Conservation (phyloP, 1,140 invertebrate species). For the Pomacea maculata region DNA sequence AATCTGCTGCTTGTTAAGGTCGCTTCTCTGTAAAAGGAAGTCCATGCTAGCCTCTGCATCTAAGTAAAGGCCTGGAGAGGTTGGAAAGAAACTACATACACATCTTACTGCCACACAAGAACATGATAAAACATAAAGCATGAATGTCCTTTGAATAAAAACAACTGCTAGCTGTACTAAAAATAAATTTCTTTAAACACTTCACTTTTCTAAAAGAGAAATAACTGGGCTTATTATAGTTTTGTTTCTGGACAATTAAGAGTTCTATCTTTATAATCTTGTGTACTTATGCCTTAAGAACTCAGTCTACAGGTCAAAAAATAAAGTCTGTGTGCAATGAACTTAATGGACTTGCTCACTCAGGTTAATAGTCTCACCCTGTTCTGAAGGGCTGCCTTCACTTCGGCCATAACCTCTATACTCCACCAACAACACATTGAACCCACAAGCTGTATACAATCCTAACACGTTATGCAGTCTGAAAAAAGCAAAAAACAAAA, state of each 20-base stretch:
- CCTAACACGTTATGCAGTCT: slow-evolving; percentile 66
- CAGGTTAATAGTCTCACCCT: slow-evolving; percentile 63
- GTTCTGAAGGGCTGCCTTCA: slow-evolving; percentile 85
- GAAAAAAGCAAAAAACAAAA: slow-evolving; percentile 22
- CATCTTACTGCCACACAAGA: neutral
- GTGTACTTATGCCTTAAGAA: too few species aligned
- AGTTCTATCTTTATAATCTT: too few species aligned
- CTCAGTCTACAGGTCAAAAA: too few species aligned
- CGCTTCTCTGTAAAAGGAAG: slow-evolving; percentile 80
- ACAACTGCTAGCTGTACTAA: neutral
- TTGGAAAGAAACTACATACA: neutral
- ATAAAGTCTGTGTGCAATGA: too few species aligned
- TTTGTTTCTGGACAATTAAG: too few species aligned
- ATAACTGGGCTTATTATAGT: too few species aligned
- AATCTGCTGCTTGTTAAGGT: slow-evolving; percentile 86
- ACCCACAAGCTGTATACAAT: slow-evolving; percentile 81
- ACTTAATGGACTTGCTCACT: too few species aligned
- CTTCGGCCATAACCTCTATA: slow-evolving; percentile 95
- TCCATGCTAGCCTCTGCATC: slow-evolving; percentile 89
- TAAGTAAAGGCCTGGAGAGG: slow-evolving; percentile 75
- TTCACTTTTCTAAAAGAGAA: too few species aligned
- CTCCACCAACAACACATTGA: slow-evolving; percentile 90
- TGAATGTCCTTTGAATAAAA: too few species aligned
- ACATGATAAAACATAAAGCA: slow-evolving; percentile 1
- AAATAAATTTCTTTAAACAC: neutral